Conservation (phyloP, 2,797 vertebrate genomes). For the Acanthopagrus latus region DNA sequence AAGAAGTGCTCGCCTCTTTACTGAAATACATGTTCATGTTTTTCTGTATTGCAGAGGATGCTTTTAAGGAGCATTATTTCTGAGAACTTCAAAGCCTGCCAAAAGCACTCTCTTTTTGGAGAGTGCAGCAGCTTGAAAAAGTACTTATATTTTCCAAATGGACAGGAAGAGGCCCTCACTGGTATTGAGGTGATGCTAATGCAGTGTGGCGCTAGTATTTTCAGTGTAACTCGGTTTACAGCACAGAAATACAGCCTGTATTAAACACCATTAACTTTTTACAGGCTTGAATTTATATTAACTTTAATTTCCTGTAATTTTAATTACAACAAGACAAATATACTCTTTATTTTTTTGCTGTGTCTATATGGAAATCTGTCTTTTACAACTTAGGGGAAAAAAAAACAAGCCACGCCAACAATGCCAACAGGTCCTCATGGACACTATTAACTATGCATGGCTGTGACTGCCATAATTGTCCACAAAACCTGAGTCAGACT, state of each 20-base stretch:
- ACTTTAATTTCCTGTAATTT: constrained; percentile 63
- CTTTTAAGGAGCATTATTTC: constrained; percentile 88
- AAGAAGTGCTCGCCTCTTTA: constrained; percentile 71
- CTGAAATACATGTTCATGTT: constrained; percentile 78
- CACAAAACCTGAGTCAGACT: constrained; percentile 62
- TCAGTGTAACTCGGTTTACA: constrained; percentile 60
- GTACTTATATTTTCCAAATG: constrained; percentile 87
- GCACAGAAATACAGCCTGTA: constrained; percentile 59
- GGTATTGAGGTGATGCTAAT: constrained; percentile 84
- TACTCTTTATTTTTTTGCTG: constrained; percentile 52
- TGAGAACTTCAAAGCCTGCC: constrained; percentile 85
- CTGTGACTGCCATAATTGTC: constrained; percentile 61
- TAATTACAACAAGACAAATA: constrained; percentile 57
- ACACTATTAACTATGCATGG: constrained; percentile 52
- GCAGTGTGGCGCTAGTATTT: constrained; percentile 67
- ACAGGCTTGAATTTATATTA: constrained; percentile 55
- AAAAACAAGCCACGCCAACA: constrained; percentile 55
- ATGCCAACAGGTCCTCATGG: constrained; percentile 66
- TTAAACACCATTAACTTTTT: constrained; percentile 72
- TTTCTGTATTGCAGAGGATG: constrained; percentile 77
- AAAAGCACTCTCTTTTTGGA: constrained; percentile 84
- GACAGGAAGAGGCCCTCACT: constrained; percentile 82
- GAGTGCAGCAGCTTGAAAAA: constrained; percentile 82
- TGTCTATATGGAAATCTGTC: constrained; percentile 54
- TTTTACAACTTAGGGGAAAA: constrained; percentile 57